phyloP scores from a whole-genome alignment of 2,797 vertebrate species.

The Jordanella pulchra region DNA sequence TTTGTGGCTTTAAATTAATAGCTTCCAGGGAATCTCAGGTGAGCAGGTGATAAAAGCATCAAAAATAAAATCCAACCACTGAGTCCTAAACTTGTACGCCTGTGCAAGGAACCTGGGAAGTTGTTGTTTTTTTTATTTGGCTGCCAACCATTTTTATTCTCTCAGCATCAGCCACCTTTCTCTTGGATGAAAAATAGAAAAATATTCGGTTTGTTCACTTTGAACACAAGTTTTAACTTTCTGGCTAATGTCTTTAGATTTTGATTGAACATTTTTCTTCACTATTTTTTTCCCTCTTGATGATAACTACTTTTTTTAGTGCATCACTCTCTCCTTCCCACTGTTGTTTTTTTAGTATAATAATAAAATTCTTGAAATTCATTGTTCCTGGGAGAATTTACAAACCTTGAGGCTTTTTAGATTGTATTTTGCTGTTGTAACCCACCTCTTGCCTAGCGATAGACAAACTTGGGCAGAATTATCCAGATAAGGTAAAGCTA shows the following conservation, averaged over 20 bases:
- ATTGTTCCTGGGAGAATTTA: no score
- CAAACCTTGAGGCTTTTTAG: no score
- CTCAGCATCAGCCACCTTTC: neutral
- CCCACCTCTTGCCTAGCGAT: no score
- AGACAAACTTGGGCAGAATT: no score
- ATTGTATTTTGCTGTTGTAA: no score
- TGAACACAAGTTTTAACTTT: neutral
- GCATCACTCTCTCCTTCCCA: neutral
- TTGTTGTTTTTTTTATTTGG: constrained; percentile 17
- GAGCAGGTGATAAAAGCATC: constrained; percentile 71
- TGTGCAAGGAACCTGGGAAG: constrained; percentile 31
- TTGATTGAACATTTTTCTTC: neutral
- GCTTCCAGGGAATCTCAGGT: constrained; percentile 84
- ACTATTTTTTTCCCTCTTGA: neutral
- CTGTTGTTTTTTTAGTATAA: no score
- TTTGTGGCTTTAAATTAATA: constrained; percentile 89
- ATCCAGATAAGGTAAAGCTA: no score
- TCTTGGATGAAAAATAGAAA: neutral
- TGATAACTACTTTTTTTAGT: neutral
- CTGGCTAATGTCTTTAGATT: neutral
- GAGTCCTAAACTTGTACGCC: constrained; percentile 60
- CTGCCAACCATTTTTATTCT: neutral
- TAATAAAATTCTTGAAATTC: no score
- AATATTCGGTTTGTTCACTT: neutral
- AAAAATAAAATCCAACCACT: constrained; percentile 62